These are phyloP conservation scores for Patagioenas fasciata DNA, from an alignment of 2,113 vertebrate genomes.

Conservation along the genomic window DNA sequence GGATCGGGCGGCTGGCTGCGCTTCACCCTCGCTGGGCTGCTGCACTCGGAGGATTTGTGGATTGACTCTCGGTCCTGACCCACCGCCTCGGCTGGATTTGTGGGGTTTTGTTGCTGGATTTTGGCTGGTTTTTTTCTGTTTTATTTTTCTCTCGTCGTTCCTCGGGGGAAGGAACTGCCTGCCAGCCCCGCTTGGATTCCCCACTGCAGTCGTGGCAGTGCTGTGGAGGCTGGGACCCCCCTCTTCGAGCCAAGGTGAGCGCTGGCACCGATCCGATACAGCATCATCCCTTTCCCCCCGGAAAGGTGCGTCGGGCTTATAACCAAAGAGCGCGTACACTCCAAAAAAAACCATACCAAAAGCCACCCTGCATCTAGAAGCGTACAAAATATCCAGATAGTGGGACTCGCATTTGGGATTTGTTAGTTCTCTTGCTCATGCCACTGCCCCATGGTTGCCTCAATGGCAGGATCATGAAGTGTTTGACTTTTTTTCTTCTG, in stretches of 20 bases:
- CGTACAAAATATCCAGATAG: not conserved
- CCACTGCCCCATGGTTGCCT: slow-evolving; percentile 85
- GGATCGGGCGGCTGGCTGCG: slow-evolving; percentile 11
- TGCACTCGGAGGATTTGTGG: slow-evolving; percentile 3
- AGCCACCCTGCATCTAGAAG: slow-evolving; percentile 11
- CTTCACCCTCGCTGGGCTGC: slow-evolving; percentile 5
- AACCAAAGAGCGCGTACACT: not conserved
- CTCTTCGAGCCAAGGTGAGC: slow-evolving; percentile 54
- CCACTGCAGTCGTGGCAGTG: slow-evolving; percentile 23
- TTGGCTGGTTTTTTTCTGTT: not conserved
- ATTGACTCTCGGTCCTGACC: slow-evolving; percentile 34
- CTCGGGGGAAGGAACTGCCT: not conserved
- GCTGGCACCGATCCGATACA: not conserved
- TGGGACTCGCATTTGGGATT: slow-evolving; percentile 46
- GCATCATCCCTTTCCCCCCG: not conserved
- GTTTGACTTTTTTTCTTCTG: slow-evolving; percentile 88
- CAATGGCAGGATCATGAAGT: slow-evolving; percentile 94
- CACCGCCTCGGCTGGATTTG: not conserved
- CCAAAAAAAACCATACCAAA: not conserved
- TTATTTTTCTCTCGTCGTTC: not conserved
- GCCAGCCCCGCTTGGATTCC: not conserved
- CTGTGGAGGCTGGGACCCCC: not conserved
- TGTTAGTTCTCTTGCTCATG: slow-evolving; percentile 76
- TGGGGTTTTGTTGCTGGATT: not conserved
- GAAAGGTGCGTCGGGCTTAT: not conserved